phyloP scores from a whole-genome alignment of 2,888 invertebrate species.

The Sphaerophoria rueppellii region DNA sequence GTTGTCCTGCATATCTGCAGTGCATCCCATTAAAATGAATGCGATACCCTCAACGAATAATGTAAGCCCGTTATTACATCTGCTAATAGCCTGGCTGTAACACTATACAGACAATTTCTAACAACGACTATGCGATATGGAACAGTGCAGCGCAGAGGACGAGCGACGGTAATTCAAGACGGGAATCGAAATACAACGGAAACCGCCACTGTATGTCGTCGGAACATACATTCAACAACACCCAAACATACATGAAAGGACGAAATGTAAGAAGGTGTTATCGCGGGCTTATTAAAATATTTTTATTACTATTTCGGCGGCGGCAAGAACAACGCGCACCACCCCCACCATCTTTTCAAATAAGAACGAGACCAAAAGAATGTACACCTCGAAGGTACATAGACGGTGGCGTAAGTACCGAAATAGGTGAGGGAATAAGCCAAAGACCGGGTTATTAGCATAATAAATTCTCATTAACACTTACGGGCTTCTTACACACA shows the following conservation, averaged over 20 bases:
- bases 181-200: background rate
- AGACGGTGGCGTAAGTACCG: conserved; percentile 23
- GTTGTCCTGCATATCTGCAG: conserved; percentile 58
- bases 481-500: background rate
- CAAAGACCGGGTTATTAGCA: conserved; percentile 71
- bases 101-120: conserved; percentile 38
- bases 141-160: no score
- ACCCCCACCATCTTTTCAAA: conserved; percentile 53
- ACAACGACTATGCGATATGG: background rate
- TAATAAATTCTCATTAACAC: conserved; percentile 73
- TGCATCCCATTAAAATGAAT: conserved; percentile 70
- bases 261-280: conserved; percentile 56
- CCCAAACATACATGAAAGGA: conserved; percentile 25
- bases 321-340: background rate
- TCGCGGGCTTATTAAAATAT: conserved; percentile 70
- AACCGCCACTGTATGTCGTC: conserved; percentile 8
- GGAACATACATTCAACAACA: conserved; percentile 28
- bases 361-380: conserved; percentile 37
- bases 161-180: no score
- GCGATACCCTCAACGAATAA: conserved; percentile 71
- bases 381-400: background rate
- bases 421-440: conserved; percentile 48
- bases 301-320: conserved; percentile 60
- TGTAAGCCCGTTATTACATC: conserved; percentile 73
- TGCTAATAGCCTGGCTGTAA: conserved; percentile 69